A percentile compares a stretch with the other conserved stretches of the same genome.
These are phyloP conservation scores for Drosophila mojavensis DNA, from an alignment of 1,140 invertebrate genomes.

Conservation along the genomic window DNA sequence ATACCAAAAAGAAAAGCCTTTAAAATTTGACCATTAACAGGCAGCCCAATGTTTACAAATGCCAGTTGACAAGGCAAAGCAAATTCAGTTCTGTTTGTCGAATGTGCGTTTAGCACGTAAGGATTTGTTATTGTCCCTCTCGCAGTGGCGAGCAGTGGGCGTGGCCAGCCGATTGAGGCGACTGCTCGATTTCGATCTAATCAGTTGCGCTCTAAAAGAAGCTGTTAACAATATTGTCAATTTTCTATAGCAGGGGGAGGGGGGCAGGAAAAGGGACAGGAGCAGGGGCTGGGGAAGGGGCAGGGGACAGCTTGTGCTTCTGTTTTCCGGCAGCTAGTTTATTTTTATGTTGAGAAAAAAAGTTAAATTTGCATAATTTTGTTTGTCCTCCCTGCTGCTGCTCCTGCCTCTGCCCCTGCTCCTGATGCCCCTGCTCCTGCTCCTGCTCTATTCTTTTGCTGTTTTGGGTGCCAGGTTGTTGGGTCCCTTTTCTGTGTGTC, in stretches of 20 bases:
- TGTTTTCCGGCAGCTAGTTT: conserved; percentile 58
- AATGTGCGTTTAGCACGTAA: conserved; percentile 60
- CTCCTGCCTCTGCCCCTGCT: not conserved
- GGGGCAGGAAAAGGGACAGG: not conserved
- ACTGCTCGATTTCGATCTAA: conserved; percentile 59
- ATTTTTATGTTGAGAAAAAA: conserved; percentile 71
- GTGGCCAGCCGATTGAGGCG: not conserved
- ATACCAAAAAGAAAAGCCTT: conserved; percentile 45
- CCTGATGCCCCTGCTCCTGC: not conserved
- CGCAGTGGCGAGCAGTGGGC: not conserved
- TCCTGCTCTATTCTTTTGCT: conserved; percentile 4
- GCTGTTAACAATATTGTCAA: conserved; percentile 80
- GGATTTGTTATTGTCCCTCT: conserved; percentile 21
- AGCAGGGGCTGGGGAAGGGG: no score
- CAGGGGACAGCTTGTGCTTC: not conserved
- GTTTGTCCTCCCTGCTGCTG: no score
- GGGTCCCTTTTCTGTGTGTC: conserved; percentile 51
- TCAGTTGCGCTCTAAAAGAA: conserved; percentile 72
- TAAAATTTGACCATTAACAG: conserved; percentile 66
- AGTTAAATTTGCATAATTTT: conserved; percentile 71
- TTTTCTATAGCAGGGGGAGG: conserved; percentile 35
- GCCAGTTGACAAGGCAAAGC: conserved; percentile 42
- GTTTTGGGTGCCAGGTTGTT: conserved; percentile 23
- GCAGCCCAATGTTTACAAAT: conserved; percentile 56
- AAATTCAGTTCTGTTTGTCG: conserved; percentile 19